These are phyloP conservation scores for Artemia franciscana DNA, from an alignment of 1,140 invertebrate genomes.

Conservation along the genomic window DNA sequence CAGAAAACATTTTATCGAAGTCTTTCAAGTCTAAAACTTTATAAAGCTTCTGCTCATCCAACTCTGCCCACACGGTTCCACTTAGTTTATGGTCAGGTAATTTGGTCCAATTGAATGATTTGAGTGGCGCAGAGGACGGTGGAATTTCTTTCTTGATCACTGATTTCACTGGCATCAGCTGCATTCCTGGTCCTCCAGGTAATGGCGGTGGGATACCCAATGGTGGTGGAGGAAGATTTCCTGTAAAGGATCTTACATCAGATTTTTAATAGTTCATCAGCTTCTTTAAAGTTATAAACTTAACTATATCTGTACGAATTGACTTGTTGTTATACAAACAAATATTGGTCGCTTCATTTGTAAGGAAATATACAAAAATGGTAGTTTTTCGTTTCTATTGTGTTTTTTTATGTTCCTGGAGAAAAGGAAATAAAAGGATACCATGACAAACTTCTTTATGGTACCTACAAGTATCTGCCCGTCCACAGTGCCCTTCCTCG, in stretches of 20 bases:
- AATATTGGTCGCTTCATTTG: too few species aligned
- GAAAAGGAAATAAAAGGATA: too few species aligned
- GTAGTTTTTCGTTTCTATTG: too few species aligned
- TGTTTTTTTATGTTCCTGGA: too few species aligned
- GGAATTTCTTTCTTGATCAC: constrained; percentile 58
- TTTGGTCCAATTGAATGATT: constrained; percentile 95
- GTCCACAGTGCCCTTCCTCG: too few species aligned
- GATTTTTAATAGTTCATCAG: too few species aligned
- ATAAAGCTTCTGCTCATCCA: constrained; percentile 80
- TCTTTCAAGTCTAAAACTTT: constrained; percentile 71
- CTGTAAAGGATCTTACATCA: background rate
- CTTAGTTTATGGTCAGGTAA: constrained; percentile 56
- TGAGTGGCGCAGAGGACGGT: constrained; percentile 60
- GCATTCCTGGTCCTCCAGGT: background rate
- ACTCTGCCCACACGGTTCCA: constrained; percentile 79
- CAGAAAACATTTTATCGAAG: constrained; percentile 83
- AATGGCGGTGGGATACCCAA: constrained; percentile 18
- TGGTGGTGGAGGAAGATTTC: constrained; percentile 22
- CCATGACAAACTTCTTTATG: too few species aligned
- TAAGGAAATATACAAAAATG: too few species aligned
- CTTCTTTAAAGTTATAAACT: too few species aligned
- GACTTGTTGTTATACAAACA: too few species aligned
- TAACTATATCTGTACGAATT: too few species aligned
- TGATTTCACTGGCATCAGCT: constrained; percentile 24
- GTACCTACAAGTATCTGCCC: too few species aligned